Evolutionary conservation across 2,113 vertebrate genomes (phyloP).

Genomic region (Micronycteris hirsuta): DNA sequence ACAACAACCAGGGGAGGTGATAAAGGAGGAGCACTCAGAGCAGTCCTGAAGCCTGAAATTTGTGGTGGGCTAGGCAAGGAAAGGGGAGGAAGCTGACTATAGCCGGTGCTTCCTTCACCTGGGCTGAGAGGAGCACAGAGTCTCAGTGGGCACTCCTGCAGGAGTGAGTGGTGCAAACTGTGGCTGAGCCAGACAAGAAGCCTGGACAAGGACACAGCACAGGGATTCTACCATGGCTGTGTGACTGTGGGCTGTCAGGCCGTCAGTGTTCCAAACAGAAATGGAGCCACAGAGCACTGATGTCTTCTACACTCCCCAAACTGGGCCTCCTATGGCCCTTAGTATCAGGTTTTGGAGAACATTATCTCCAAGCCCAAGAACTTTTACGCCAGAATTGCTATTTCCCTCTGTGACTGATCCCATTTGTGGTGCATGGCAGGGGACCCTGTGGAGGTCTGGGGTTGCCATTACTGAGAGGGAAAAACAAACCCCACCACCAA

Average conservation of each 20-base stretch:
- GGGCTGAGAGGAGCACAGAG: too few species aligned
- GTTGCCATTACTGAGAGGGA: not conserved
- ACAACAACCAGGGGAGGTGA: not conserved
- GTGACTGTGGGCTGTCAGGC: not conserved
- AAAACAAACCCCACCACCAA: not conserved
- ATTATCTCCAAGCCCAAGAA: not conserved
- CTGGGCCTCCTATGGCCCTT: not conserved
- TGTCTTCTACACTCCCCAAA: not conserved
- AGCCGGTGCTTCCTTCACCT: too few species aligned
- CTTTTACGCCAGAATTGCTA: not conserved
- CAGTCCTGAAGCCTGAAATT: not conserved
- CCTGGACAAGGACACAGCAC: not conserved
- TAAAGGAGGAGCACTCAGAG: not conserved
- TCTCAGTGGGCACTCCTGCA: too few species aligned
- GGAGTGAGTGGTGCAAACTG: not conserved
- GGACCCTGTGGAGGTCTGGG: not conserved
- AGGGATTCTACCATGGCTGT: not conserved
- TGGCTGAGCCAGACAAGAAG: not conserved
- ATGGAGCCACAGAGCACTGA: not conserved
- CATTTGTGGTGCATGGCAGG: not conserved
- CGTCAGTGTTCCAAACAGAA: not conserved
- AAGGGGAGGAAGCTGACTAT: too few species aligned
- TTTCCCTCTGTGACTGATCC: not conserved
- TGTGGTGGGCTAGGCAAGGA: too few species aligned
- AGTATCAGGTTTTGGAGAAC: not conserved